phyloP scores from a whole-genome alignment of 2,888 invertebrate species.

The Leuctra nigra region DNA sequence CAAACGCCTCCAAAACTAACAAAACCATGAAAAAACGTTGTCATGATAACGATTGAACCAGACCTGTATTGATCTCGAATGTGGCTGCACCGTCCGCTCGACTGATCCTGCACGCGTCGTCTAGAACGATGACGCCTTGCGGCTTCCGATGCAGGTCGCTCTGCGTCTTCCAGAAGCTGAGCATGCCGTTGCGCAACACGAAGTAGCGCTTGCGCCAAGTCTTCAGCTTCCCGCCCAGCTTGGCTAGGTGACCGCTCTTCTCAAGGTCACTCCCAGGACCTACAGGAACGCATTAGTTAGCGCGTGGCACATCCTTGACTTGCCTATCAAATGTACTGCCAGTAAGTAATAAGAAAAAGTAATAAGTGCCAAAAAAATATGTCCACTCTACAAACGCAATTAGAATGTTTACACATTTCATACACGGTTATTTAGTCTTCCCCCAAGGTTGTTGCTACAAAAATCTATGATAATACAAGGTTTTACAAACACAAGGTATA shows the following conservation, averaged over 20 bases:
- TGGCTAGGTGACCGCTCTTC: conserved; percentile 82
- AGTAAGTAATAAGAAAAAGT: too few relatives aligned
- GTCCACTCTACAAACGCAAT: too few relatives aligned
- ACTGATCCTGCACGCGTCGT: conserved; percentile 90
- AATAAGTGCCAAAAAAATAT: too few relatives aligned
- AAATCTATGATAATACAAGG: too few relatives aligned
- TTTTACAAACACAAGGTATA: too few relatives aligned
- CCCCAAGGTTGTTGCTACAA: too few relatives aligned
- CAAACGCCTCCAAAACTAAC: too few relatives aligned
- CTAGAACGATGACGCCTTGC: conserved; percentile 84
- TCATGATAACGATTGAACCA: too few relatives aligned
- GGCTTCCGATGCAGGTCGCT: conserved; percentile 81
- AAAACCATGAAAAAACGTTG: too few relatives aligned
- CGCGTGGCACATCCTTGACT: neutral
- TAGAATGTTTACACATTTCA: too few relatives aligned
- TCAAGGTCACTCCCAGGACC: conserved; percentile 21
- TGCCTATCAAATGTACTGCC: too few relatives aligned
- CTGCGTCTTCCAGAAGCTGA: conserved; percentile 91
- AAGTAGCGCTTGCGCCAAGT: conserved; percentile 97
- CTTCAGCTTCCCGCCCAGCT: conserved; percentile 90
- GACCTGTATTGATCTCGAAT: conserved; percentile 44
- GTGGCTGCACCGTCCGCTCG: conserved; percentile 90
- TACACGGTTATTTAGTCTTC: too few relatives aligned
- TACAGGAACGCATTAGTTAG: neutral
- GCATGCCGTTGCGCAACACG: conserved; percentile 84